Conservation (phyloP, 1,140 invertebrate species). For the Apocrypta bakeri region DNA sequence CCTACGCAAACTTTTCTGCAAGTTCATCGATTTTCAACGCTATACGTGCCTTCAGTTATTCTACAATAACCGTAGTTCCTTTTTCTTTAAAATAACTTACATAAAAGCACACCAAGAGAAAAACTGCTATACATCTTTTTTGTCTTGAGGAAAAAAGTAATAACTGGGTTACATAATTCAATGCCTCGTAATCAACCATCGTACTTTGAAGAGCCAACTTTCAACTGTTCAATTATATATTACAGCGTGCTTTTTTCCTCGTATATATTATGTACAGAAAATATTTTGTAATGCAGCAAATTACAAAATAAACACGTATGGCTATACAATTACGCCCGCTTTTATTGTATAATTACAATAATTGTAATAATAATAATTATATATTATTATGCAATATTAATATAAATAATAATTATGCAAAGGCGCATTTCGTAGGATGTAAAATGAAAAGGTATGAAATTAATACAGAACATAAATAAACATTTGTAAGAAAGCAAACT, state of each 20-base stretch:
- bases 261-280: slow-evolving; percentile 10
- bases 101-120: slow-evolving; percentile 3
- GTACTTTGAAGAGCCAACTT: background rate
- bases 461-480: slow-evolving; percentile 40
- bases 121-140: background rate
- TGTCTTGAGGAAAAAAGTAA: background rate
- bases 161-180: background rate
- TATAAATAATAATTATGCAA: background rate
- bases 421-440: slow-evolving; percentile 39
- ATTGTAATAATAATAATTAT: background rate
- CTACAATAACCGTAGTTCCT: background rate
- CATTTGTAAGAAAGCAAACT: slow-evolving; percentile 51
- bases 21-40: slow-evolving; percentile 31
- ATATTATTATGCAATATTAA: background rate
- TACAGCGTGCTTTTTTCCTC: background rate
- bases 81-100: background rate
- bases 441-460: slow-evolving; percentile 46
- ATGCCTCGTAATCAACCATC: background rate
- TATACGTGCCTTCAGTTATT: background rate
- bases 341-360: slow-evolving; percentile 4
- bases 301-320: slow-evolving; percentile 7
- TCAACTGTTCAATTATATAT: slow-evolving; percentile 30
- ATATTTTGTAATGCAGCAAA: too few species aligned
- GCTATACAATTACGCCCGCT: slow-evolving; percentile 10
- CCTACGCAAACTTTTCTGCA: slow-evolving; percentile 7